A percentile compares a stretch with the other conserved stretches of the same genome.
Conservation (phyloP, 2,888 invertebrate genomes). For the Dicroscelio sp. region DNA sequence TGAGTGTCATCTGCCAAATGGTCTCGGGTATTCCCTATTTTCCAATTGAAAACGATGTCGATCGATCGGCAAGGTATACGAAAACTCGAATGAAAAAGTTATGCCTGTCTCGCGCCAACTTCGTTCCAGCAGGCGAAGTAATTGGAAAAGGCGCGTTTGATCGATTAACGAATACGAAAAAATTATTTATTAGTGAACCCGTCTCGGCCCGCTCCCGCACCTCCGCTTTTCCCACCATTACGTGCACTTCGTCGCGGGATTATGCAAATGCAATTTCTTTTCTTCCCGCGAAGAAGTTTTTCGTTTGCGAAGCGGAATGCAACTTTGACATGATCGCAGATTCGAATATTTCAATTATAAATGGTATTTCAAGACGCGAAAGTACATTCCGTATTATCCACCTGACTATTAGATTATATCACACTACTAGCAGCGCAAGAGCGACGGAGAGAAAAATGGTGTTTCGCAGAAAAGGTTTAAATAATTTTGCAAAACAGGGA, state of each 20-base stretch:
- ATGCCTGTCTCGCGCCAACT: neutral
- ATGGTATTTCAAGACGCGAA: slow-evolving; percentile 69
- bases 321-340: slow-evolving; percentile 63
- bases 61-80: slow-evolving; percentile 20
- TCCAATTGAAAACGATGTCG: slow-evolving; percentile 17
- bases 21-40: neutral
- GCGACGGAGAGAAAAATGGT: slow-evolving; percentile 53
- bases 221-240: no score
- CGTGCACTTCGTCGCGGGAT: slow-evolving; percentile 8
- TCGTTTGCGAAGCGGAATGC: slow-evolving; percentile 38
- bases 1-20: neutral
- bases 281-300: slow-evolving; percentile 38
- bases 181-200: slow-evolving; percentile 44
- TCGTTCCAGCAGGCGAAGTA: slow-evolving; percentile 17
- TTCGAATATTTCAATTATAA: slow-evolving; percentile 73
- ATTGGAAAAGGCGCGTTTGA: slow-evolving; percentile 45
- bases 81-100: slow-evolving; percentile 35
- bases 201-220: neutral
- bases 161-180: slow-evolving; percentile 52
- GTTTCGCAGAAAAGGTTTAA: slow-evolving; percentile 39
- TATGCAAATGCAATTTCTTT: slow-evolving; percentile 64
- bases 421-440: no score
- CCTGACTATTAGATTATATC: slow-evolving; percentile 68
- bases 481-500: slow-evolving; percentile 43
- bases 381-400: slow-evolving; percentile 51